Percentiles rank a stretch among this genome's conserved stretches.
phyloP scores from a whole-genome alignment of 2,113 vertebrate species.

The Ailurus styani region DNA sequence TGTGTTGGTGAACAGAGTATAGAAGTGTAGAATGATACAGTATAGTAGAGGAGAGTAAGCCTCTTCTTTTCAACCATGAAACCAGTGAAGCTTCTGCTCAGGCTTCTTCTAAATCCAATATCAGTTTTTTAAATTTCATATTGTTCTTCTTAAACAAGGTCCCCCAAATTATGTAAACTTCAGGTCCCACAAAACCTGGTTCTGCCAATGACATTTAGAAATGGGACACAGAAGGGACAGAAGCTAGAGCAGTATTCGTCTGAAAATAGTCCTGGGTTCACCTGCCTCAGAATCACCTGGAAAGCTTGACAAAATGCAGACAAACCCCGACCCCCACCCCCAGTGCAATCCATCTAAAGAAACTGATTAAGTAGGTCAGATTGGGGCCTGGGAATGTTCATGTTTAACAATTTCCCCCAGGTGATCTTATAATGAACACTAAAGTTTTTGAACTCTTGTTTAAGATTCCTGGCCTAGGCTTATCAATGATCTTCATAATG shows the following conservation, averaged over 20 bases:
- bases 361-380: neutral
- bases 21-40: neutral
- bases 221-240: neutral
- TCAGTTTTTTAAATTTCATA: neutral
- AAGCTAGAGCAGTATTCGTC: neutral
- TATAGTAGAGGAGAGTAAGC: neutral
- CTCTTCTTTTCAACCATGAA: neutral
- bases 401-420: neutral
- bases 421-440: neutral
- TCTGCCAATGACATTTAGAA: neutral
- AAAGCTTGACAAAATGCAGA: neutral
- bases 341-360: neutral
- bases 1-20: neutral
- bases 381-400: neutral
- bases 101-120: neutral
- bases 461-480: neutral
- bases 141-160: neutral
- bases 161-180: neutral
- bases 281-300: neutral
- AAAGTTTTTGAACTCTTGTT: neutral
- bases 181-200: neutral
- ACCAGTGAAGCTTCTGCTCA: neutral
- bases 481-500: neutral
- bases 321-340: rapidly evolving
- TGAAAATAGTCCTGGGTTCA: neutral